Conservation (phyloP, 2,888 invertebrate genomes). For the Clunio marinus region DNA sequence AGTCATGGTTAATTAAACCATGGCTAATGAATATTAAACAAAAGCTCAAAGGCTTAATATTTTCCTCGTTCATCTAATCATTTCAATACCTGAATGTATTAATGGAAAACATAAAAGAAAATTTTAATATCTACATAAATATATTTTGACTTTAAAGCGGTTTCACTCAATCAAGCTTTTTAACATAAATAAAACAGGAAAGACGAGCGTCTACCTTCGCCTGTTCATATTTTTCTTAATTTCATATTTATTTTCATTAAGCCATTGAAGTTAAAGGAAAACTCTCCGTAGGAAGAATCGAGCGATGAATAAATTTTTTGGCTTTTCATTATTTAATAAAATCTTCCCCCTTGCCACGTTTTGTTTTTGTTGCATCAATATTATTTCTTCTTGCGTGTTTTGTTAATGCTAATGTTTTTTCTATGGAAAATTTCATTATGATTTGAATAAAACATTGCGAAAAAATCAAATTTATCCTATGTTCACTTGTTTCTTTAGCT, state of each 20-base stretch:
- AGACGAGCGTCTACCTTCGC: background rate
- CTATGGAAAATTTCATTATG: too few species aligned
- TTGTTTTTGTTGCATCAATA: too few species aligned
- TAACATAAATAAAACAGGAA: background rate
- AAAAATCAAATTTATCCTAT: too few species aligned
- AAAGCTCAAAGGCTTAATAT: background rate
- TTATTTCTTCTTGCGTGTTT: background rate
- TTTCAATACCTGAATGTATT: background rate
- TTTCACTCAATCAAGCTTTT: constrained; percentile 6
- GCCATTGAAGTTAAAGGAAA: constrained; percentile 9
- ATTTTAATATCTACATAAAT: constrained; percentile 4
- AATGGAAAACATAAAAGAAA: background rate
- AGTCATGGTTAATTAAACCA: constrained; percentile 2
- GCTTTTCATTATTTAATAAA: background rate
- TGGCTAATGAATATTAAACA: constrained; percentile 9
- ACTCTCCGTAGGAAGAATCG: background rate
- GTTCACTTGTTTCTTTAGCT: too few species aligned
- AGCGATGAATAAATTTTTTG: background rate
- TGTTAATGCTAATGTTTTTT: too few species aligned
- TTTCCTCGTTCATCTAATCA: constrained; percentile 13
- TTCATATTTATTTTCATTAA: background rate
- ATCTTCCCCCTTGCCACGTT: too few species aligned
- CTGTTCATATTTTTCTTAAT: constrained; percentile 12
- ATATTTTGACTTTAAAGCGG: background rate
- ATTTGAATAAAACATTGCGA: too few species aligned